Percentiles rank a stretch among this genome's conserved stretches.
These are phyloP conservation scores for Pristionchus arcanus DNA, from an alignment of 2,888 invertebrate genomes.

Conservation along the genomic window DNA sequence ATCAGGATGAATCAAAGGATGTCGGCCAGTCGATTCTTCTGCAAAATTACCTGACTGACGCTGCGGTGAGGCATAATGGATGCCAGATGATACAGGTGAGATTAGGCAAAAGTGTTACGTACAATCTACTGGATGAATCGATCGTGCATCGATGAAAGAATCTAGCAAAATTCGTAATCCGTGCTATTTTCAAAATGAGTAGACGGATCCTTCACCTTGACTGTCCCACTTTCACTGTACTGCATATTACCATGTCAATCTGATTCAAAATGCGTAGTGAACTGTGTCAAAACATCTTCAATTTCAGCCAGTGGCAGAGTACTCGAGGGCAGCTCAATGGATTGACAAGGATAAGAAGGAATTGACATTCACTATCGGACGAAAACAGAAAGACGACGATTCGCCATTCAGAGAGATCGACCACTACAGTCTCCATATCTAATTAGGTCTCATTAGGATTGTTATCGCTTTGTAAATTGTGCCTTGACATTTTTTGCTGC, in stretches of 20 bases:
- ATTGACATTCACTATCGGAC: conserved; percentile 3
- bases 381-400: not conserved
- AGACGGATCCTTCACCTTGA: no score
- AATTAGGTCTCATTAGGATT: not conserved
- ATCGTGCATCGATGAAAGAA: no score
- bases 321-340: conserved; percentile 33
- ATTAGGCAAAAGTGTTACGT: not conserved
- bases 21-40: not conserved
- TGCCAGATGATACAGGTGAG: not conserved
- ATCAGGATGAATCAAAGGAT: not conserved
- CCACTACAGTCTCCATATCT: conserved; percentile 9
- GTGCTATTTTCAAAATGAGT: no score
- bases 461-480: not conserved
- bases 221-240: no score
- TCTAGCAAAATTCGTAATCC: no score
- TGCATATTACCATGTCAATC: no score
- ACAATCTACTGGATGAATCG: no score
- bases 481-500: not conserved
- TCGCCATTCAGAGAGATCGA: not conserved
- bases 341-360: conserved; percentile 35
- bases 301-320: conserved; percentile 10
- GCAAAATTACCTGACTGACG: conserved; percentile 5
- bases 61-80: conserved; percentile 1
- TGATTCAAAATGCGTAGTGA: not conserved
- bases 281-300: not conserved